phyloP scores from a whole-genome alignment of 2,113 vertebrate genomes.

The Pteronura brasiliensis region DNA sequence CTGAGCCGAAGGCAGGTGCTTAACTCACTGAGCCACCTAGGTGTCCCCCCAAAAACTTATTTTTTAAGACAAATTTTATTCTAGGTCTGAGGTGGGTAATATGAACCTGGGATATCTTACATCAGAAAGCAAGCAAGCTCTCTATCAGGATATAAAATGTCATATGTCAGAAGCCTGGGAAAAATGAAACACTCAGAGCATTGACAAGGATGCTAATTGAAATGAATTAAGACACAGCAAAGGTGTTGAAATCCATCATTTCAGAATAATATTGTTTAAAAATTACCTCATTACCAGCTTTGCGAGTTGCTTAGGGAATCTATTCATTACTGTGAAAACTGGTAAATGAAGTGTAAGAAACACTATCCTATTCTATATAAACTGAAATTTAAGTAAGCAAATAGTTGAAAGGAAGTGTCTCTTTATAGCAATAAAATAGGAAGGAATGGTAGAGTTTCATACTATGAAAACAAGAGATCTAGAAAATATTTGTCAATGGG shows the following conservation, averaged over 20 bases:
- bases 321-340: neutral
- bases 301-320: neutral
- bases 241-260: neutral
- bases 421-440: neutral
- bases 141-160: neutral
- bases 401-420: neutral
- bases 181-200: neutral
- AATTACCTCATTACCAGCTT: neutral
- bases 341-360: neutral
- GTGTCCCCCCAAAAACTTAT: no score
- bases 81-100: neutral
- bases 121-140: neutral
- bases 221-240: neutral
- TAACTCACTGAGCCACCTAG: no score
- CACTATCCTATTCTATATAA: neutral
- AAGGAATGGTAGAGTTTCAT: neutral
- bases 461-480: neutral
- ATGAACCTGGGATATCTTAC: neutral
- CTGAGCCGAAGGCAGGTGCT: no score
- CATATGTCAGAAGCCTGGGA: neutral
- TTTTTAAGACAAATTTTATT: neutral
- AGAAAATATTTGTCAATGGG: neutral
- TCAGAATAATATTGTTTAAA: neutral
- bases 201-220: neutral
- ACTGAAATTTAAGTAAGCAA: conserved; percentile 16